These are phyloP conservation scores for Ascaphus truei DNA, from an alignment of 2,113 vertebrate genomes.

Conservation along the genomic window DNA sequence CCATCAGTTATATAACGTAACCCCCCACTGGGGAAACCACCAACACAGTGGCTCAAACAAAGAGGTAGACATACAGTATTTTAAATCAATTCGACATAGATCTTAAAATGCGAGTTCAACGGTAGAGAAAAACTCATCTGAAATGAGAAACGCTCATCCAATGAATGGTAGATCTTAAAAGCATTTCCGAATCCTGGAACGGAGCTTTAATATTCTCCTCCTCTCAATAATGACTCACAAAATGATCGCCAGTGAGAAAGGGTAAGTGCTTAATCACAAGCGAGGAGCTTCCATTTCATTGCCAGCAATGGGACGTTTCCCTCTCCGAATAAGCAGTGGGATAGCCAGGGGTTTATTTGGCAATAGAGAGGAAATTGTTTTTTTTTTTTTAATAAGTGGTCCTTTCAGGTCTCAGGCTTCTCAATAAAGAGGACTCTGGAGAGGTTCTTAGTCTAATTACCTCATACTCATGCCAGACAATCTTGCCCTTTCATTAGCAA, in stretches of 20 bases:
- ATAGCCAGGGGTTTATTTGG: slow-evolving; percentile 38
- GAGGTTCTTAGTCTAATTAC: slow-evolving; percentile 51
- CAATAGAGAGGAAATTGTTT: slow-evolving; percentile 55
- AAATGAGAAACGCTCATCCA: no score
- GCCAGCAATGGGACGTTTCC: slow-evolving; percentile 44
- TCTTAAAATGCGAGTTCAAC: no score
- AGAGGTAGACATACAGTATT: no score
- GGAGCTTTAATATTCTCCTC: no score
- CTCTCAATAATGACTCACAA: slow-evolving; percentile 61
- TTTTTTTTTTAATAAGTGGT: slow-evolving; percentile 63
- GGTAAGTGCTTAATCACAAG: slow-evolving; percentile 43
- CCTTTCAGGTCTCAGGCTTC: slow-evolving; percentile 56
- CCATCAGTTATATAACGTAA: no score
- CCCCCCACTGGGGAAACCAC: no score
- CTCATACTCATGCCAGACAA: slow-evolving; percentile 43
- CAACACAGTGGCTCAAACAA: no score
- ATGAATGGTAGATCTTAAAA: no score
- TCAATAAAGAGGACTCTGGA: slow-evolving; percentile 52
- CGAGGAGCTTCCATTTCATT: slow-evolving; percentile 36
- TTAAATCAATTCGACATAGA: no score
- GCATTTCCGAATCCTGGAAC: no score
- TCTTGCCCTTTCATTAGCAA: slow-evolving; percentile 47
- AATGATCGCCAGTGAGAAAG: slow-evolving; percentile 31
- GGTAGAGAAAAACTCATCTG: no score
- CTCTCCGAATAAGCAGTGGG: slow-evolving; percentile 50